phyloP scores from a whole-genome alignment of 2,888 invertebrate species.

The Seira sanloemensis region DNA sequence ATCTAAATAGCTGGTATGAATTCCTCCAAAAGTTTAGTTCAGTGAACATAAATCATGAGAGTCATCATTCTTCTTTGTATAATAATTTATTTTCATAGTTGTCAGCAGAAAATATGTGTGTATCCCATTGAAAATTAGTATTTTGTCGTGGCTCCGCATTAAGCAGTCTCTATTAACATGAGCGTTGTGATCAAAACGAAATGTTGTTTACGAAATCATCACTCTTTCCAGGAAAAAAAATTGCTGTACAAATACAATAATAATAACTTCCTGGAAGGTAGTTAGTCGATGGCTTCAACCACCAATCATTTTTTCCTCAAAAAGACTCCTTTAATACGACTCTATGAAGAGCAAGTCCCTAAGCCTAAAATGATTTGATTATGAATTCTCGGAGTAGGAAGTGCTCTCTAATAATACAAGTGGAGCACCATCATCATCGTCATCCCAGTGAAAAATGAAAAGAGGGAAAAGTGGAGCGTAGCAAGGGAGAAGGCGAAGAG shows the following conservation, averaged over 20 bases:
- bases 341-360: background rate
- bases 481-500: background rate
- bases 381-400: conserved; percentile 4
- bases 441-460: background rate
- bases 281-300: background rate
- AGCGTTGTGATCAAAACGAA: background rate
- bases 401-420: background rate
- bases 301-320: background rate
- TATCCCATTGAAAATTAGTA: background rate
- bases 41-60: background rate
- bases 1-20: background rate
- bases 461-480: background rate
- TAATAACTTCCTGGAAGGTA: background rate
- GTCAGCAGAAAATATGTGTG: background rate
- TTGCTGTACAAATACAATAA: background rate
- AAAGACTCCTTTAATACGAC: background rate
- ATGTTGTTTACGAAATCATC: background rate
- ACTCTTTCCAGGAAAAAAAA: background rate
- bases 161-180: background rate
- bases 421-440: conserved; percentile 10
- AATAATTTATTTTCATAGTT: background rate
- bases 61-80: background rate
- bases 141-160: conserved; percentile 16
- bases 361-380: conserved; percentile 8
- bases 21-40: background rate